Conservation (phyloP, 2,888 invertebrate species). For the Chrysolina americana region DNA sequence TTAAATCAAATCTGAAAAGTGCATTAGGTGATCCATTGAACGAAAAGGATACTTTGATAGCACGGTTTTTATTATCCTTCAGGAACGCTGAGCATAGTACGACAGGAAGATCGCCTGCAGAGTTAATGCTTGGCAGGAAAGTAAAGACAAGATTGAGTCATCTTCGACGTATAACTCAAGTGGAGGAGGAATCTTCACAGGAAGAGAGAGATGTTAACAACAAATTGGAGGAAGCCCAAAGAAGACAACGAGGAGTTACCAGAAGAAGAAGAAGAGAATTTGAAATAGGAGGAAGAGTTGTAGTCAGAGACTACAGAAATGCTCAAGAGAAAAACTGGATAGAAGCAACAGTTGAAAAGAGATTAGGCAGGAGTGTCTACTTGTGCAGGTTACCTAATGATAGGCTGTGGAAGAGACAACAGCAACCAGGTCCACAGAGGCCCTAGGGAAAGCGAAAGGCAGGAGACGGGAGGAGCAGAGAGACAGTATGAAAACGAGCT, state of each 20-base stretch:
- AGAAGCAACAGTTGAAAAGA: constrained; percentile 31
- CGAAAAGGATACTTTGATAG: not conserved
- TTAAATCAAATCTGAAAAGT: constrained; percentile 31
- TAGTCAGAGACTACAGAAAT: constrained; percentile 41
- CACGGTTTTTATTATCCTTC: not conserved
- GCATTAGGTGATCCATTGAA: constrained; percentile 24
- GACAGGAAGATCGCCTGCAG: not conserved
- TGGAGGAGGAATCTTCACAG: not conserved
- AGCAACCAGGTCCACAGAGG: constrained; percentile 35
- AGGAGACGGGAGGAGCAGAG: too few relatives aligned
- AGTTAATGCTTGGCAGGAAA: not conserved
- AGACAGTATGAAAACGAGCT: too few relatives aligned
- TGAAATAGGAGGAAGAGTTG: constrained; percentile 30
- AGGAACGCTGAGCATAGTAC: not conserved
- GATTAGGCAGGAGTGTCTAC: constrained; percentile 34
- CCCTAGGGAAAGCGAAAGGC: too few relatives aligned
- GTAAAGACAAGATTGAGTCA: too few relatives aligned
- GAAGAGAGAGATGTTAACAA: not conserved
- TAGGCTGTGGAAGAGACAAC: constrained; percentile 39
- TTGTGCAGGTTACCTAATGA: constrained; percentile 26
- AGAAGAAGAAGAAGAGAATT: constrained; percentile 27
- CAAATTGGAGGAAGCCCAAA: not conserved
- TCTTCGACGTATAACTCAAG: too few relatives aligned
- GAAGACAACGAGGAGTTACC: not conserved
- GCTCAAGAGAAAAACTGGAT: constrained; percentile 35